Evolutionary conservation across 1,140 invertebrate genomes (phyloP).

Genomic region (Panulirus ornatus): DNA sequence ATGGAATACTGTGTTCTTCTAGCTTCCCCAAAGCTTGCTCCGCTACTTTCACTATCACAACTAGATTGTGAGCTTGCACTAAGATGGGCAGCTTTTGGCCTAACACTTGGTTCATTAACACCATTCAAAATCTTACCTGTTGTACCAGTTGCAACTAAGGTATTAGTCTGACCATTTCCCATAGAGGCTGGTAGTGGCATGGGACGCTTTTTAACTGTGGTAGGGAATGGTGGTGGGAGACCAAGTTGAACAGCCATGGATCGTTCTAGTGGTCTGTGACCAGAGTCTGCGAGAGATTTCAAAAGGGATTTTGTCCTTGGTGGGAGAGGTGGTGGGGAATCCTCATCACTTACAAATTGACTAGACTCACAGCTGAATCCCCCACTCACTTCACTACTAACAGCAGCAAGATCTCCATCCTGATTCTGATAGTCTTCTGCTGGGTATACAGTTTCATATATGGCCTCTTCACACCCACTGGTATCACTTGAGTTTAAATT

Average conservation of each 20-base stretch:
- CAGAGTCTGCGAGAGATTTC: slow-evolving; percentile 56
- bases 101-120: slow-evolving; percentile 72
- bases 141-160: slow-evolving; percentile 15
- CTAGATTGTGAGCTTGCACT: slow-evolving; percentile 63
- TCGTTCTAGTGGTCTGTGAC: slow-evolving; percentile 78
- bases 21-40: slow-evolving; percentile 38
- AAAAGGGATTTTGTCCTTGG: slow-evolving; percentile 76
- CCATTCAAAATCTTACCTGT: slow-evolving; percentile 29
- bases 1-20: slow-evolving; percentile 44
- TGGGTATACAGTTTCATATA: slow-evolving; percentile 78
- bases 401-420: slow-evolving; percentile 18
- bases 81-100: slow-evolving; percentile 67
- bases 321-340: slow-evolving; percentile 79
- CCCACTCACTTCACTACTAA: slow-evolving; percentile 24
- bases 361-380: slow-evolving; percentile 37
- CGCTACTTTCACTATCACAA: slow-evolving; percentile 66
- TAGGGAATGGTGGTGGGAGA: slow-evolving; percentile 57
- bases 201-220: slow-evolving; percentile 55
- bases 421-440: slow-evolving; percentile 66
- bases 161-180: slow-evolving; percentile 19
- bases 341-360: slow-evolving; percentile 63
- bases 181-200: slow-evolving; percentile 44
- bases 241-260: slow-evolving; percentile 77
- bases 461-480: slow-evolving; percentile 75
- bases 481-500: slow-evolving; percentile 49